Evolutionary conservation across 2,113 vertebrate genomes (phyloP), one percentile per base, ranked within the genome.

Genomic region (Aplodontia rufa): DNA sequence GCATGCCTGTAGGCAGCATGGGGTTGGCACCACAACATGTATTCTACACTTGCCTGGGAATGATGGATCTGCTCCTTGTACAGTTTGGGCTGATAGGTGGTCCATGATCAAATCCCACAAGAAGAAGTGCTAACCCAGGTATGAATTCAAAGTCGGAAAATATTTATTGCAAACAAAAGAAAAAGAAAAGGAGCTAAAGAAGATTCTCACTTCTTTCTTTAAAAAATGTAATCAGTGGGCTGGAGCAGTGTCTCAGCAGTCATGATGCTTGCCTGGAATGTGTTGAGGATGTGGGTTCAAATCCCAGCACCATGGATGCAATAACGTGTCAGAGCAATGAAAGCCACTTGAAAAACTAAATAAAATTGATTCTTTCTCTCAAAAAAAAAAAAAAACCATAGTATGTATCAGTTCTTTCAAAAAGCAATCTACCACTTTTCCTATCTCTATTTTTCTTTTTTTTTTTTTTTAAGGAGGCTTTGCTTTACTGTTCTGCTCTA

Each of bases 381-480:
- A n/a, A n/a, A n/a, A n/a, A n/a, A n/a, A n/a, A n/a, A n/a, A n/a
- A n/a, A n/a, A n/a, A n/a, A n/a, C n/a, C n/a, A n/a, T n/a, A n/a
- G 45, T 14, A 76, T 53, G 42, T 71, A 84, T 5, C 22, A 92
- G 72, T 55, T 90, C 5, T 86, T 82, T 62, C 24, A 40, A 81
- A 74, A 64, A 87, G 53, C 47, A 62, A 60, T 19, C 37, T 5
- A 5, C 16, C 26, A 40, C 42, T 20, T 84, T 79, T 60, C 16
- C 53, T 62, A 19, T 32, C n/a, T n/a, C n/a, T n/a, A n/a, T n/a
- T n/a, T n/a, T n/a, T n/a, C n/a, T n/a, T n/a, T n/a, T n/a, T n/a
- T 0, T 13, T 5, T 1, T 3, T 0, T 49, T 66, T 16, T 6
- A 8, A 30, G 35, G 66, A n/a, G 16, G 0, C 6, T 22, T 20